phyloP scores from a whole-genome alignment of 2,888 invertebrate species.

The Thymelicus sylvestris region DNA sequence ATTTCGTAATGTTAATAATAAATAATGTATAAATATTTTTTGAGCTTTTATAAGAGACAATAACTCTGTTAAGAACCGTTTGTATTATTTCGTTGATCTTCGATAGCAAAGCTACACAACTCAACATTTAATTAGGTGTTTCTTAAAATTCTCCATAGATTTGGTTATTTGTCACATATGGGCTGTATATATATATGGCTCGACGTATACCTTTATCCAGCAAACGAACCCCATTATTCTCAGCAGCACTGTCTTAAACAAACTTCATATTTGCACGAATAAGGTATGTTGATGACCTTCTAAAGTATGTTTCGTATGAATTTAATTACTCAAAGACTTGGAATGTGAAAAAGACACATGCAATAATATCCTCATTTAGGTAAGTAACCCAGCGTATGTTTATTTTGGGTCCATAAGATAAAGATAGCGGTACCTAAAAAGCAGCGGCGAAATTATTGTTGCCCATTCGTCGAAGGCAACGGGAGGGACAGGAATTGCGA shows the following conservation, averaged over 20 bases:
- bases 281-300: slow-evolving; percentile 15
- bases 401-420: slow-evolving; percentile 59
- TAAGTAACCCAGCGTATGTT: slow-evolving; percentile 59
- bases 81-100: not conserved
- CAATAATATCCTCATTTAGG: slow-evolving; percentile 41
- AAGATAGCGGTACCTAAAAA: slow-evolving; percentile 69
- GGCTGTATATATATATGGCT: no score
- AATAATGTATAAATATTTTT: no score
- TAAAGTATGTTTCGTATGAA: slow-evolving; percentile 24
- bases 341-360: slow-evolving; percentile 22
- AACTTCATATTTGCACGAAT: slow-evolving; percentile 17
- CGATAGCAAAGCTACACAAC: not conserved
- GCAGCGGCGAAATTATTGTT: slow-evolving; percentile 51
- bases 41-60: no score
- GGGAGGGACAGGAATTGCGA: slow-evolving; percentile 62
- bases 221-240: not conserved
- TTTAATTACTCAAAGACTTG: slow-evolving; percentile 27
- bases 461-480: slow-evolving; percentile 65
- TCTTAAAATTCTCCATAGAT: not conserved
- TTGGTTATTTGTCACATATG: not conserved
- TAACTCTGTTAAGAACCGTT: no score
- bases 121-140: not conserved
- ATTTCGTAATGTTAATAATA: no score
- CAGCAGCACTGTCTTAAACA: slow-evolving; percentile 1
- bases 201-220: slow-evolving; percentile 1